Evolutionary conservation across 2,888 invertebrate species (phyloP).

Genomic region (Lissocephala sabroskyi): DNA sequence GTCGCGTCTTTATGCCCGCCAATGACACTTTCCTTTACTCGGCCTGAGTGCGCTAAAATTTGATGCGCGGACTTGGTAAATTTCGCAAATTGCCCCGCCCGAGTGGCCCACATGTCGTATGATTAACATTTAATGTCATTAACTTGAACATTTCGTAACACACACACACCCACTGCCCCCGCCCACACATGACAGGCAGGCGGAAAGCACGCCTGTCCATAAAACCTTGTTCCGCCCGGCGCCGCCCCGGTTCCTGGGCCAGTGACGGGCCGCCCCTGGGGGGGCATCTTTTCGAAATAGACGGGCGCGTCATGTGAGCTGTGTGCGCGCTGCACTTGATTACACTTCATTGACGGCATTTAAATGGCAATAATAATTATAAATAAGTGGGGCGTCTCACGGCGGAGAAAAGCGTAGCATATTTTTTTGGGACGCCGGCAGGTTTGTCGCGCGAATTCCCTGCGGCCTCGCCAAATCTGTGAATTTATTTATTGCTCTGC

Average conservation of each 20-base stretch:
- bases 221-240: too few relatives aligned
- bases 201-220: too few relatives aligned
- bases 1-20: too few relatives aligned
- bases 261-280: too few relatives aligned
- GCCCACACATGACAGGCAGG: neutral
- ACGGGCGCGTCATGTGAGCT: conserved; percentile 11
- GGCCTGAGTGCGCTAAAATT: conserved; percentile 24
- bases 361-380: conserved; percentile 34
- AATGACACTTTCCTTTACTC: neutral
- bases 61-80: conserved; percentile 19
- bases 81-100: conserved; percentile 5
- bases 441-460: too few relatives aligned
- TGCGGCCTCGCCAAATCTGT: too few relatives aligned
- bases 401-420: too few relatives aligned
- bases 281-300: too few relatives aligned
- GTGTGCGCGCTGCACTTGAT: conserved; percentile 36
- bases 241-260: too few relatives aligned
- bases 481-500: neutral
- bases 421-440: neutral
- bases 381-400: too few relatives aligned
- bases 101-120: conserved; percentile 29
- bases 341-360: conserved; percentile 32
- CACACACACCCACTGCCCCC: too few relatives aligned
- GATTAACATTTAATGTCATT: conserved; percentile 46
- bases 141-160: too few relatives aligned